Evolutionary conservation across 2,113 vertebrate genomes (phyloP), one percentile per base, ranked within the genome.

Genomic region (Tupaia chinensis): DNA sequence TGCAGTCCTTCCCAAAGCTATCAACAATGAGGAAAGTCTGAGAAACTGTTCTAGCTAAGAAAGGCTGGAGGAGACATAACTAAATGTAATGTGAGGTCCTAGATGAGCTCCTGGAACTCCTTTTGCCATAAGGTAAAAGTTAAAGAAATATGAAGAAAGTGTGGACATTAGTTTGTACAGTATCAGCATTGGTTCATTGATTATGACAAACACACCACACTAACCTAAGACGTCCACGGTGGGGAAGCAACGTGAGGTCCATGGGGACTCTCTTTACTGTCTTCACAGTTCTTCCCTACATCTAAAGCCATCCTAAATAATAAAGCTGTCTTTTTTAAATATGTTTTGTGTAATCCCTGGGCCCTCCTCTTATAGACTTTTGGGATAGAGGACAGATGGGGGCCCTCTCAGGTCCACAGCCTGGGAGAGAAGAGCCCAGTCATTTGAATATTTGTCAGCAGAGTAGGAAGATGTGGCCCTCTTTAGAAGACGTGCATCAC

Each of bases 121-220:
- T 4, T 15, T 15, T 7, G n/a, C n/a, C 79, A 8, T 14, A 7
- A 12, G 20, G 79, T 32, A 22, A 14, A 34, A 32, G 44, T 58
- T 16, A 3, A 61, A 11, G n/a, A 15, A 3, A 3, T 32, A 4
- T 27, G 80, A 17, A 83, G 61, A 27, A 22, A 22, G 27, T 10
- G 5, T 29, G 27, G 58, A 32, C 19, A 0, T 60, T 0, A 14
- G 58, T 13, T 32, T 7, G 7, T n/a, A 2, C 5, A 70, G 29
- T 60, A 6, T 34, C 61, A 16, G 3, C 9, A 14, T 44, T 34
- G 2, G 61, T 15, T 27, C 34, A 44, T 2, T 5, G 1, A 66
- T 19, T 17, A 8, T 66, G 20, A 25, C 80, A 17, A 13, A 11
- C 1, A 11, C 13, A 5, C 34, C 32, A 9, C 15, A 1, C 16